These are phyloP conservation scores for Selenia dentaria DNA, from an alignment of 2,888 invertebrate species.

Conservation along the genomic window DNA sequence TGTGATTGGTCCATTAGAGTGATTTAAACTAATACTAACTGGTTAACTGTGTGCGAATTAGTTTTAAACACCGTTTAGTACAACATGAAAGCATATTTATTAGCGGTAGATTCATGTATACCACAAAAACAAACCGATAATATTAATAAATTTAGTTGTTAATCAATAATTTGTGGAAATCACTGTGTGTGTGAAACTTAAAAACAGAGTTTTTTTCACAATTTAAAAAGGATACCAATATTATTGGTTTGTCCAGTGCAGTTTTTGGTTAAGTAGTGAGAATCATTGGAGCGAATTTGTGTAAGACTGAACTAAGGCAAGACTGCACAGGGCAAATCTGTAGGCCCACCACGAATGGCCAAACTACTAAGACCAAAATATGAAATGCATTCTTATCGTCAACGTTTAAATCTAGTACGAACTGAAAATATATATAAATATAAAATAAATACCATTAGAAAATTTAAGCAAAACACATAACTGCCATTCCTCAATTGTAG, in stretches of 20 bases:
- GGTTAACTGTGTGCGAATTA: not conserved
- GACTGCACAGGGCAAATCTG: conserved; percentile 32
- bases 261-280: conserved; percentile 11
- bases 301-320: conserved; percentile 30
- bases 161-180: no score
- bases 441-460: no score
- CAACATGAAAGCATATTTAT: not conserved
- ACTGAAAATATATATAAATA: no score
- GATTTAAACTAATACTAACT: not conserved
- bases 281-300: conserved; percentile 7
- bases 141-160: no score
- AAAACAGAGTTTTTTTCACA: no score
- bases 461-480: no score
- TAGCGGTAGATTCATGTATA: not conserved
- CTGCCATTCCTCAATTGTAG: no score
- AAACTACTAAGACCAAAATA: no score
- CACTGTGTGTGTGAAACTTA: no score
- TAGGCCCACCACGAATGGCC: not conserved
- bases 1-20: not conserved
- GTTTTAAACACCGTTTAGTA: not conserved
- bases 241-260: conserved; percentile 27
- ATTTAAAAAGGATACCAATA: not conserved
- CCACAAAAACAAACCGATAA: not conserved
- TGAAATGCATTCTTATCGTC: no score
- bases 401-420: no score